Evolutionary conservation across 1,140 invertebrate genomes (phyloP).

Genomic region (Caenorhabditis latens): DNA sequence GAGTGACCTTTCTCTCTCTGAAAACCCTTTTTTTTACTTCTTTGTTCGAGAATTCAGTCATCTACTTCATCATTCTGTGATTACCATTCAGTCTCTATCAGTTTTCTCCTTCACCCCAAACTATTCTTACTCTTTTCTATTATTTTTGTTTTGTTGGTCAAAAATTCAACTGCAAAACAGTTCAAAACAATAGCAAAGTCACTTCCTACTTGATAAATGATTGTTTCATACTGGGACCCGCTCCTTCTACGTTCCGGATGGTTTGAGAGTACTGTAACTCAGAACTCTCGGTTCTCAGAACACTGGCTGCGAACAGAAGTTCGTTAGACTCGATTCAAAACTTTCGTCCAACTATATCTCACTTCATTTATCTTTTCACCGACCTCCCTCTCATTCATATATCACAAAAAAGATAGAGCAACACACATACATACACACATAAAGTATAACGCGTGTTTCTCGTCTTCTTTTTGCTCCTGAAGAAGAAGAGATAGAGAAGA

Average conservation of each 20-base stretch:
- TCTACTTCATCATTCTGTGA: not conserved
- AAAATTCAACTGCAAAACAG: not conserved
- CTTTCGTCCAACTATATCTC: not conserved
- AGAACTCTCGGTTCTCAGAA: too few species aligned
- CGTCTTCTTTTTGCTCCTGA: not conserved
- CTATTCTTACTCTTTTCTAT: not conserved
- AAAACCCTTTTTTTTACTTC: not conserved
- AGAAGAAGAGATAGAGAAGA: not conserved
- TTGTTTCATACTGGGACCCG: too few species aligned
- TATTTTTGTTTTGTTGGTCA: constrained; percentile 14
- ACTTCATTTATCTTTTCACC: not conserved
- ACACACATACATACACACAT: constrained; percentile 43
- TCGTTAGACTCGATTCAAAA: not conserved
- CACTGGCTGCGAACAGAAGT: too few species aligned
- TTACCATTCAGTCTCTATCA: constrained; percentile 35
- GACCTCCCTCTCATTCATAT: constrained; percentile 17
- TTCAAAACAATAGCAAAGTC: not conserved
- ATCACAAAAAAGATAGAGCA: constrained; percentile 39
- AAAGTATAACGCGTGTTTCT: constrained; percentile 51
- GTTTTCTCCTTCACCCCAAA: not conserved
- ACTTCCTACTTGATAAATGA: not conserved
- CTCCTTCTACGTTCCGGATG: too few species aligned
- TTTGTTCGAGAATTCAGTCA: constrained; percentile 30
- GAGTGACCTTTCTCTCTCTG: constrained; percentile 31
- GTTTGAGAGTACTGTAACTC: too few species aligned